Percentiles rank a stretch among this genome's conserved stretches.
phyloP scores from a whole-genome alignment of 2,797 vertebrate species.

The Ctenopoma multispine region DNA sequence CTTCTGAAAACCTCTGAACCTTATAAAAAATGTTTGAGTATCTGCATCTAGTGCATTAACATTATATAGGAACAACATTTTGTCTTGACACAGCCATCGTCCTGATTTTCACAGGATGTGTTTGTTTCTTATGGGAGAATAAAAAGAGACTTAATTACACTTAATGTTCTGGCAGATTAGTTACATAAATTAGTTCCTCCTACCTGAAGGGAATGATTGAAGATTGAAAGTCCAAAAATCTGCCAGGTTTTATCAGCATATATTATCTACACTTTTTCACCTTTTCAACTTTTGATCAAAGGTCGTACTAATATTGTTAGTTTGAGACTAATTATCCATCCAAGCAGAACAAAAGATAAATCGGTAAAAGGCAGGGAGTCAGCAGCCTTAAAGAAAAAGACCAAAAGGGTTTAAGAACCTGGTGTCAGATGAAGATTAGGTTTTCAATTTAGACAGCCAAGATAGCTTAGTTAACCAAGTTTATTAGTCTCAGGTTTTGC shows the following conservation, averaged over 20 bases:
- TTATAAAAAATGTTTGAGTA: constrained; percentile 16
- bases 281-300: constrained; percentile 5
- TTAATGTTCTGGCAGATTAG: neutral
- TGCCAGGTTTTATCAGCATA: neutral
- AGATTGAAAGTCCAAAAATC: neutral
- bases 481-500: no score
- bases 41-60: neutral
- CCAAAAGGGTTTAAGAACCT: no score
- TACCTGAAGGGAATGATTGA: neutral
- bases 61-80: constrained; percentile 20
- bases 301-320: neutral
- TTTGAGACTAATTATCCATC: no score
- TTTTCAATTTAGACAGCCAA: no score
- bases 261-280: neutral
- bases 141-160: constrained; percentile 15
- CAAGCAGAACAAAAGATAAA: no score
- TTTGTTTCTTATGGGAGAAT: constrained; percentile 17
- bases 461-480: no score
- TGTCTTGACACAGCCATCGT: constrained; percentile 12
- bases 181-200: neutral
- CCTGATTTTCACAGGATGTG: neutral
- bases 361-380: constrained; percentile 7
- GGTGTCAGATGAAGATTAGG: no score
- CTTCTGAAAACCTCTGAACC: constrained; percentile 31
- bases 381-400: neutral